Evolutionary conservation across 2,113 vertebrate genomes (phyloP), one percentile per base, ranked within the genome.

Genomic region (Oncorhynchus gorbuscha): DNA sequence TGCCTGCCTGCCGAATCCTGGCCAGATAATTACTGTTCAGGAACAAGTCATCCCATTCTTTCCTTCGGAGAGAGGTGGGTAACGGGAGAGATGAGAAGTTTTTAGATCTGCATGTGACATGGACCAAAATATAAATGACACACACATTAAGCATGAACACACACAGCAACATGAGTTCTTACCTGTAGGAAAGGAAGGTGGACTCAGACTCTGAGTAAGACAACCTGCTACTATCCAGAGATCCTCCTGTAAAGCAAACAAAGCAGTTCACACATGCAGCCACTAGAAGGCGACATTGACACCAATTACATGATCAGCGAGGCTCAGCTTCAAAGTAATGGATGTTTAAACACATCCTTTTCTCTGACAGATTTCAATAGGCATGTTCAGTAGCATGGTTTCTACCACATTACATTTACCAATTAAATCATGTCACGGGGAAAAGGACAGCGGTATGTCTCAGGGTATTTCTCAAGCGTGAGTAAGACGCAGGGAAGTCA

Each of bases 1-100:
- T 95, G 94, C 98, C 97, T 85, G 97, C 95, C 94, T 97, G 97
- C 87, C 95, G 94, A 94, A 97, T 94, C 89, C 95, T 93, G 91
- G 96, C 94, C 95, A 97, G 95, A 94, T 99, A 99, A 94, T 98
- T 99, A 94, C 95, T 97, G 95, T 98, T 96, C 94, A 96, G 95
- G 94, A 99, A 99, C 88, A 99, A 93, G 91, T 98, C 95, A 90
- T 99, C 96, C 97, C 98, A 99, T 94, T 99, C 98, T 94, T 97
- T 98, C 90, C 98, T 99, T 91, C 2, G 61, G 39, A 84, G 91
- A 92, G 35, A 39, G 35, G 20, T 9, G 26, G 58, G 4, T 58
- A 86, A 77, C 84, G 86, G 85, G 66, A 67, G 26, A 26, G 12
- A 32, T 3, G 22, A 68, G 55, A 58, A 67, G 5, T 4, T 59